Evolutionary conservation across 2,888 invertebrate species (phyloP), one percentile per base, ranked within the genome.

Genomic region (Alentia gelatinosa): DNA sequence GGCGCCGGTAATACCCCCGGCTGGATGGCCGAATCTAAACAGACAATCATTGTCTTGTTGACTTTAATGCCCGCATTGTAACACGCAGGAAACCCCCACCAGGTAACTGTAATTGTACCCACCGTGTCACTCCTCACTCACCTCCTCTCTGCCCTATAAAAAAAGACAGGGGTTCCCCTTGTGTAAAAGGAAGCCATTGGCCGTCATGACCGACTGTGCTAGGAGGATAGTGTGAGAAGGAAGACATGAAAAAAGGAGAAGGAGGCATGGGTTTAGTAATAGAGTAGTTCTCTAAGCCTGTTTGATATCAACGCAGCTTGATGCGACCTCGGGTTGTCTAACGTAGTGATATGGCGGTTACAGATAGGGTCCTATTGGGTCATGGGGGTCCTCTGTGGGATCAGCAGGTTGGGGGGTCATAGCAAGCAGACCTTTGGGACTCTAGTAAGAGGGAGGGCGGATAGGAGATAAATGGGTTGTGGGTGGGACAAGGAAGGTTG

Each of bases 41-140:
- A 79, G 79, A 79, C 79, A 35, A 79, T 79, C 39, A 79, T 79
- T 79, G 79, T 79, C 79, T 79, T 79, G 79, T 79, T 79, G 79
- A 79, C 79, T 79, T 79, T 79, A 79, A 79, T 79, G 79, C 37
- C 79, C n/a, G 79, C 79, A 37, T 79, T 79, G 79, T 79, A n/a
- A 79, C 79, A 79, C 37, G 39, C 79, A 19, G 37, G 35, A 79
- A 79, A 35, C 39, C 39, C 37, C 79, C 39, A 30, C 26, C 68
- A n/a, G 68, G 68, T 68, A 68, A 68, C 68, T 68, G 68, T 68
- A 68, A 68, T 68, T 68, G 68, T 68, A 68, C 79, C 79, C 79
- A 5, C 26, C 30, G 30, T 33, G 30, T 3, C 26, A 74, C n/a
- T 12, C 74, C 74, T 33, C 74, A 4, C 19, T 30, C 74, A 15